These are phyloP conservation scores for Rambutsinella grinnellia DNA, from an alignment of 2,888 invertebrate genomes.

Conservation along the genomic window DNA sequence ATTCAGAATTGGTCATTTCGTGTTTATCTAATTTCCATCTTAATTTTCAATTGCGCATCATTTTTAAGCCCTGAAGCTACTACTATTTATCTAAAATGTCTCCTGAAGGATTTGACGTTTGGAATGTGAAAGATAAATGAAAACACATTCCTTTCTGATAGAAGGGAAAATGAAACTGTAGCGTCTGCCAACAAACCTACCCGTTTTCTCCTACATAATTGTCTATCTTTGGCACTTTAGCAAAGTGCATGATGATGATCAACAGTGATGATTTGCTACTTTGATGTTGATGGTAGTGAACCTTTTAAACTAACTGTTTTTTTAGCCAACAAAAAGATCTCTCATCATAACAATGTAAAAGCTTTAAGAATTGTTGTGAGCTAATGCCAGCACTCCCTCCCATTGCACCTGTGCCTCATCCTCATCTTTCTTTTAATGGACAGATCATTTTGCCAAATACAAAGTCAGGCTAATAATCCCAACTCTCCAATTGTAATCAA, in stretches of 20 bases:
- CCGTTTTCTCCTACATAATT: background rate
- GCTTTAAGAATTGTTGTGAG: background rate
- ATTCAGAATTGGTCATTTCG: no score
- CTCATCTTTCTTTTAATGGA: background rate
- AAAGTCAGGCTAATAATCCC: background rate
- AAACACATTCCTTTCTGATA: background rate
- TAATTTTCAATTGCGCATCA: no score
- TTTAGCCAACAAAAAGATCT: background rate
- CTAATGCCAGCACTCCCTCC: background rate
- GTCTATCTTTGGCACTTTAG: background rate
- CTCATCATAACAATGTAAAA: background rate
- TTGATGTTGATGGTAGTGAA: conserved; percentile 7
- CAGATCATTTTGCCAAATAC: background rate
- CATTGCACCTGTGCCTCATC: background rate
- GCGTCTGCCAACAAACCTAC: no score
- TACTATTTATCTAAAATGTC: no score
- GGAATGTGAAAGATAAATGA: no score
- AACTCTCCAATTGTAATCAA: background rate
- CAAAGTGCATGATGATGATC: background rate
- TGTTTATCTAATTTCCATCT: no score
- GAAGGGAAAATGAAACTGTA: background rate
- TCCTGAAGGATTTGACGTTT: no score
- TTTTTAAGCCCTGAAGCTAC: no score
- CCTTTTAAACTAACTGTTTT: conserved; percentile 16
- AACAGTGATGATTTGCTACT: background rate